Base-by-base conservation (phyloP, 1,140 invertebrate genomes). In the Temnothorax nylanderi region DNA sequence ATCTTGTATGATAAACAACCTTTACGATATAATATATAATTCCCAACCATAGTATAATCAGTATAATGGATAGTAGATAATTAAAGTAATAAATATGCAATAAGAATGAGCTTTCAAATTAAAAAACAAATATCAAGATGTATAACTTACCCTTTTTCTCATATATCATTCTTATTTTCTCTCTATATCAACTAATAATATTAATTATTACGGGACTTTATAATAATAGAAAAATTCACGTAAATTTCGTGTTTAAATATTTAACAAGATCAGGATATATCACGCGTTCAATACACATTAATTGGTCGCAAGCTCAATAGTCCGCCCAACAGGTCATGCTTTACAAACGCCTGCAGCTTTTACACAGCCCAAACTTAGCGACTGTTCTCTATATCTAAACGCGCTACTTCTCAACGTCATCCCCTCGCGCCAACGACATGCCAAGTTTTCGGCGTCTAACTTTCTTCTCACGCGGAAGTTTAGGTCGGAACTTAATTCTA, bases 381-480 rank as follows among this genome's bases (percentile, higher is more conserved):
- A 84, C 69, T 54, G 71, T 84, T 74, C 72, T 54, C 80, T 41
- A 67, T 56, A 81, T 81, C 64, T 54, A 37, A 60, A 75, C 69
- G 65, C 69, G 80, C 41, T 21, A 54, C 54, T 58, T 13, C 69
- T 74, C 80, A 62, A 62, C 41, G 69, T 74, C 69, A 41, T 62
- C 13, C 41, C 51, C 65, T 60, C 78, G 54, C 67, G 80, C 47
- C 64, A 80, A 80, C 67, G 80, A 74, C 80, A 84, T 47, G 69
- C 69, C 80, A 84, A 84, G 80, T 84, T 84, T 84, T 84, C 80
- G 69, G 80, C 80, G 69, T 60, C 69, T 74, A 84, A 84, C 80
- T 84, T 84, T 74, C 69, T 56, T 84, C 80, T 47, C 80, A 44
- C 62, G 54, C 54, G 54, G 32, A 84, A 84, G n/a, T 74, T 84